Percentiles rank a stretch among this genome's conserved stretches.
These are phyloP conservation scores for Echinops telfairi DNA, from an alignment of 2,113 vertebrate genomes.

Conservation along the genomic window DNA sequence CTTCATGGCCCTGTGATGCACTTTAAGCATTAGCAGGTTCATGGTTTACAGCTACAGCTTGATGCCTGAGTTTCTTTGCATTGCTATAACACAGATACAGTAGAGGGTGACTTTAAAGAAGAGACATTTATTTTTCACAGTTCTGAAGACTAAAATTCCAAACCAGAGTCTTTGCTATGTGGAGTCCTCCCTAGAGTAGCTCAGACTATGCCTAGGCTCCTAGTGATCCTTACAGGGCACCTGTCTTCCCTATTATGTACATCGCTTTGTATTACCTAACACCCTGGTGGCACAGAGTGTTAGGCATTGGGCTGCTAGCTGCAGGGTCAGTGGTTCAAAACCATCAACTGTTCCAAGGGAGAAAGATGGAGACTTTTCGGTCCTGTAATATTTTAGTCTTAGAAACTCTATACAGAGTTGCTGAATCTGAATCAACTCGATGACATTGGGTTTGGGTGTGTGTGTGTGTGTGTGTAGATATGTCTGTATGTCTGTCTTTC, in stretches of 20 bases:
- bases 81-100: background rate
- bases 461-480: no score
- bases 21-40: background rate
- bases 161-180: background rate
- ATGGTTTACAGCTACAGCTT: background rate
- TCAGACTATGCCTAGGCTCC: background rate
- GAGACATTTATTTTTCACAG: background rate
- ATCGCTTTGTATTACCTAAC: no score
- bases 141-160: background rate
- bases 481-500: no score
- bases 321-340: no score
- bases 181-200: background rate
- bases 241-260: background rate
- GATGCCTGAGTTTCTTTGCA: background rate
- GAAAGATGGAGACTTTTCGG: no score
- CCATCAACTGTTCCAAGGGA: no score
- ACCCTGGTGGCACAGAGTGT: no score
- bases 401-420: no score
- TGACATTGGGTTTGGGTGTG: no score
- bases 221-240: background rate
- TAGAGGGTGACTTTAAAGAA: background rate
- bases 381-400: no score
- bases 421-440: no score
- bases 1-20: background rate
- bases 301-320: no score